These are phyloP conservation scores for Megalops cyprinoides DNA, from an alignment of 2,797 vertebrate genomes.

Conservation along the genomic window DNA sequence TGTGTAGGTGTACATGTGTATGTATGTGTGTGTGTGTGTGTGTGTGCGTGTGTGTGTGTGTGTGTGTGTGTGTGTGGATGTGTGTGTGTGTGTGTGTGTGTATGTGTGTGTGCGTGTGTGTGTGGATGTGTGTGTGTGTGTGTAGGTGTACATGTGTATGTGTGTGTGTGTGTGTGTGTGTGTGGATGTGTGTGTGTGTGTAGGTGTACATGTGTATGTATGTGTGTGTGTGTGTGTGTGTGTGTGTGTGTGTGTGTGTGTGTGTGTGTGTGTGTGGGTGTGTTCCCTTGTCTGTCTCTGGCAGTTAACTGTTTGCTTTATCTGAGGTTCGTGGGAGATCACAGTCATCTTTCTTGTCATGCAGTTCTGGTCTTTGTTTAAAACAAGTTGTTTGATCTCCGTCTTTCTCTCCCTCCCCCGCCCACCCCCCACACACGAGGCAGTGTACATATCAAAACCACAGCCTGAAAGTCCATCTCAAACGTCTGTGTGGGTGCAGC, in stretches of 20 bases:
- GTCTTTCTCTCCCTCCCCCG: background rate
- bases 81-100: background rate
- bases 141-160: background rate
- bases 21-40: background rate
- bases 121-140: background rate
- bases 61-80: background rate
- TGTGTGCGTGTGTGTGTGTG: background rate
- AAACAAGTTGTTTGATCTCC: conserved; percentile 23
- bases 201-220: too few species aligned
- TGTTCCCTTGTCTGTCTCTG: background rate
- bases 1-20: background rate
- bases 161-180: background rate
- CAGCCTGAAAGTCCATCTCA: background rate
- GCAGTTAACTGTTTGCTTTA: conserved; percentile 5
- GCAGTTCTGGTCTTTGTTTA: conserved; percentile 8
- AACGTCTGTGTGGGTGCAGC: too few species aligned
- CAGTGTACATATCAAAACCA: background rate
- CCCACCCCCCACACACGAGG: too few species aligned
- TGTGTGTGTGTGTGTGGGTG: background rate
- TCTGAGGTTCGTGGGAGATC: background rate
- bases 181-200: background rate
- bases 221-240: background rate
- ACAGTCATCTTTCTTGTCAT: background rate
- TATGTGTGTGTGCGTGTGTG: background rate
- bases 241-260: background rate